phyloP scores from a whole-genome alignment of 2,888 invertebrate species.

The Epinotia ramella region DNA sequence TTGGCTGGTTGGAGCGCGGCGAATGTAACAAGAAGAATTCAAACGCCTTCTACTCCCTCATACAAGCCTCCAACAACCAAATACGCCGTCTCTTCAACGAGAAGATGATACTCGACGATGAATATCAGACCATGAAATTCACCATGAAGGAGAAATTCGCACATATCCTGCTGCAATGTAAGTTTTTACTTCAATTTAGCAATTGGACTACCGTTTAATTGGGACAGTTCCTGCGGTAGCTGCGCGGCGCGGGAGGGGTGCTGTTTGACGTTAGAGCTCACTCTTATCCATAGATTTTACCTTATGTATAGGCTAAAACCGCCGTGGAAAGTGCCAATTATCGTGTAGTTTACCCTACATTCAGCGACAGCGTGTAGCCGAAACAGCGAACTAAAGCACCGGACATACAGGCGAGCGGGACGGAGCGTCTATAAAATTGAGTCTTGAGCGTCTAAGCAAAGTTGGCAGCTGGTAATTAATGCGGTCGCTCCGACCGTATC shows the following conservation, averaged over 20 bases:
- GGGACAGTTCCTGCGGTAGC: neutral
- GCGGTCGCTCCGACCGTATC: neutral
- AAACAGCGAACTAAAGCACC: neutral
- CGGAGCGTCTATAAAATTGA: neutral
- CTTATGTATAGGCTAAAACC: neutral
- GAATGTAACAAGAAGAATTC: conserved; percentile 96
- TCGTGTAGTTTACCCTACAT: neutral
- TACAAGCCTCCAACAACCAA: conserved; percentile 96
- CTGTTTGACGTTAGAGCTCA: neutral
- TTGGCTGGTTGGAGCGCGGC: conserved; percentile 96
- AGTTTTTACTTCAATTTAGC: conserved; percentile 77
- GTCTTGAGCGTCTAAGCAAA: neutral
- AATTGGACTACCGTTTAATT: neutral
- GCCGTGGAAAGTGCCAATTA: neutral
- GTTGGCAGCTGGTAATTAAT: neutral
- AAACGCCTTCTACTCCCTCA: conserved; percentile 96
- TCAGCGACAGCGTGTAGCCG: neutral
- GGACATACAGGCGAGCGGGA: neutral
- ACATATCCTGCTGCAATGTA: conserved; percentile 95
- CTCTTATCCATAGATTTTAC: neutral
- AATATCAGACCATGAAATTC: conserved; percentile 91
- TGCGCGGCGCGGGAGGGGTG: neutral
- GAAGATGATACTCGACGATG: conserved; percentile 94
- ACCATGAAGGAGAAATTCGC: conserved; percentile 93
- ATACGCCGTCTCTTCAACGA: conserved; percentile 94